phyloP scores from a whole-genome alignment of 2,797 vertebrate genomes.

The Alcedo quadribrachys region DNA sequence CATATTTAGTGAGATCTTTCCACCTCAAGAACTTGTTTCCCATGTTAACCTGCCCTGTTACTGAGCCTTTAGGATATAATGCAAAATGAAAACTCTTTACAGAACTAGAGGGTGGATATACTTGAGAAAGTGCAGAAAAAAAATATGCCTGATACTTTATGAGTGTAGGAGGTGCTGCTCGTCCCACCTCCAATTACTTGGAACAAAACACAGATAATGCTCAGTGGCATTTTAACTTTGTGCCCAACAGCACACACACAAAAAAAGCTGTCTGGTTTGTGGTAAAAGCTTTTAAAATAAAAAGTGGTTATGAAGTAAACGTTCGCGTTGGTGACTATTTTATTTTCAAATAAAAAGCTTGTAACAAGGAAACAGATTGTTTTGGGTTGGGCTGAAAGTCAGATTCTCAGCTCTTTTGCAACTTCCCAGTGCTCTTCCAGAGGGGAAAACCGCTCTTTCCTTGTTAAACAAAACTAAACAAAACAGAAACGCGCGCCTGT shows the following conservation, averaged over 20 bases:
- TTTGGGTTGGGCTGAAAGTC: neutral
- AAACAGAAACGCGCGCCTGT: too few species aligned
- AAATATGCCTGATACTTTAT: neutral
- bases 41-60: neutral
- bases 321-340: neutral
- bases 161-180: rapidly evolving
- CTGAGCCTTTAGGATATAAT: neutral
- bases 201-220: neutral
- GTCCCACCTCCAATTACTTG: neutral
- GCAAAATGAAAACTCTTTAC: neutral
- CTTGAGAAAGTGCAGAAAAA: neutral
- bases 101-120: neutral
- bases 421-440: neutral
- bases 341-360: neutral
- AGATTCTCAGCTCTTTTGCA: neutral
- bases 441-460: neutral
- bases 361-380: neutral
- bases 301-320: neutral
- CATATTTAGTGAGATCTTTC: neutral
- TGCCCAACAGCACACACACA: neutral
- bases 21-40: neutral
- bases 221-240: rapidly evolving
- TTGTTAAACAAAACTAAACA: too few species aligned
- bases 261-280: neutral
- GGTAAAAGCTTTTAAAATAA: neutral